Evolutionary conservation across 2,113 vertebrate species (phyloP).

Genomic region (Tragelaphus scriptus): DNA sequence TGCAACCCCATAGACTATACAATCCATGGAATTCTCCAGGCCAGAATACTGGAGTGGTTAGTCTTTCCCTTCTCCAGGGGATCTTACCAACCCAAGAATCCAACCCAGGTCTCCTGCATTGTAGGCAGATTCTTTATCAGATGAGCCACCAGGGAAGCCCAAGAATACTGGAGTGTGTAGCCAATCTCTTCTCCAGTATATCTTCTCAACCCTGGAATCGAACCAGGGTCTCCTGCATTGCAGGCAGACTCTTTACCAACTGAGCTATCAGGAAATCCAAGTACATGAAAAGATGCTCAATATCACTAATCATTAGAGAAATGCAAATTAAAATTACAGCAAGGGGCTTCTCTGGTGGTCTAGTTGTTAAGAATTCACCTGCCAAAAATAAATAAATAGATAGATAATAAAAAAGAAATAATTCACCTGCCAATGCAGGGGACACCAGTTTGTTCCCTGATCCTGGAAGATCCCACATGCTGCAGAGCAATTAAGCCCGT

Average conservation of each 20-base stretch:
- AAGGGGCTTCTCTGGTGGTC: background rate
- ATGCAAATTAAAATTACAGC: background rate
- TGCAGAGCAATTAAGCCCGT: accelerated
- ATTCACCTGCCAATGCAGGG: background rate
- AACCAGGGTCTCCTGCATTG: background rate
- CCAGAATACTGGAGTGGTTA: background rate
- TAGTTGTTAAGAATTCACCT: background rate
- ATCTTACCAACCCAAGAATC: background rate
- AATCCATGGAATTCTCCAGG: background rate
- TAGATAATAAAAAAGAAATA: background rate
- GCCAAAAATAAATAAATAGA: background rate
- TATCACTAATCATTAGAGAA: background rate
- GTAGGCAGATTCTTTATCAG: background rate
- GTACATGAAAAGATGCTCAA: background rate
- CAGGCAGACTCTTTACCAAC: background rate
- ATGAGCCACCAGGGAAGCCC: background rate
- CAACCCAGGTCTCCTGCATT: background rate
- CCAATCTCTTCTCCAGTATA: background rate
- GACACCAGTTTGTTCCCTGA: background rate
- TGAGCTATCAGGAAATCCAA: background rate
- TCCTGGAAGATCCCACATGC: background rate
- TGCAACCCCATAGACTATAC: background rate
- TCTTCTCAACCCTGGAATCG: background rate
- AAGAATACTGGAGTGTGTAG: background rate
- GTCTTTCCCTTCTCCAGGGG: background rate